Percentiles rank a stretch among this genome's conserved stretches.
Evolutionary conservation across 2,797 vertebrate genomes (phyloP).

Genomic region (Syngnathus acus): DNA sequence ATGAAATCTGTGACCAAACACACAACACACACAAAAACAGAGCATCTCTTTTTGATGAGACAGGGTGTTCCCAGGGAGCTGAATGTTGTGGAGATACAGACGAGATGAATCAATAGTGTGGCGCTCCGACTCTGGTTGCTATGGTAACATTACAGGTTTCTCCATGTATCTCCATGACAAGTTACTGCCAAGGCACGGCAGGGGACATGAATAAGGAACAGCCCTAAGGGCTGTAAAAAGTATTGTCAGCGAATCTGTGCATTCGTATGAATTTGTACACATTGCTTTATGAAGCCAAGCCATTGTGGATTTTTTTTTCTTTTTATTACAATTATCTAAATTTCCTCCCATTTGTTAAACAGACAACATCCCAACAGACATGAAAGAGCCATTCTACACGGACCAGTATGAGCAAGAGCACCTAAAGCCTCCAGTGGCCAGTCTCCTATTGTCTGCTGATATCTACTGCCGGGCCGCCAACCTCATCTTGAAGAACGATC

Average conservation of each 20-base stretch:
- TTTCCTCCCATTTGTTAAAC: slow-evolving; percentile 13
- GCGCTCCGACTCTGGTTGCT: slow-evolving; percentile 55
- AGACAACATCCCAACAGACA: slow-evolving; percentile 88
- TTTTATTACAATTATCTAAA: background rate
- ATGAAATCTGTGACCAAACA: background rate
- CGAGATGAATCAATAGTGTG: slow-evolving; percentile 55
- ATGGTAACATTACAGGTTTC: slow-evolving; percentile 59
- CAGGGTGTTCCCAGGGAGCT: slow-evolving; percentile 62
- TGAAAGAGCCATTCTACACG: slow-evolving; percentile 90
- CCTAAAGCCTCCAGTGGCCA: slow-evolving; percentile 88
- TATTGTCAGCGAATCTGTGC: background rate
- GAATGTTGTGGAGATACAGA: slow-evolving; percentile 19
- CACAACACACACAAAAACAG: background rate
- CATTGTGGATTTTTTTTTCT: background rate
- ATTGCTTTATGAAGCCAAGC: background rate
- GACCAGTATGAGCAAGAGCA: slow-evolving; percentile 99
- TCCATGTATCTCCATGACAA: slow-evolving; percentile 32
- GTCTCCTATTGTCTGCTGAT: slow-evolving; percentile 88
- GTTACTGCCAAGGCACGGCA: slow-evolving; percentile 23
- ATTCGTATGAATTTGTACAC: background rate
- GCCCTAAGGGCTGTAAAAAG: background rate
- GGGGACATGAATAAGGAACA: background rate
- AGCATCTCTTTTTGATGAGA: slow-evolving; percentile 50
- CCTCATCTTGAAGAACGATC: slow-evolving; percentile 86
- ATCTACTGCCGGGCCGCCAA: slow-evolving; percentile 92